Base-by-base conservation (phyloP, 2,888 invertebrate genomes). In the Oeneis ivallda region DNA sequence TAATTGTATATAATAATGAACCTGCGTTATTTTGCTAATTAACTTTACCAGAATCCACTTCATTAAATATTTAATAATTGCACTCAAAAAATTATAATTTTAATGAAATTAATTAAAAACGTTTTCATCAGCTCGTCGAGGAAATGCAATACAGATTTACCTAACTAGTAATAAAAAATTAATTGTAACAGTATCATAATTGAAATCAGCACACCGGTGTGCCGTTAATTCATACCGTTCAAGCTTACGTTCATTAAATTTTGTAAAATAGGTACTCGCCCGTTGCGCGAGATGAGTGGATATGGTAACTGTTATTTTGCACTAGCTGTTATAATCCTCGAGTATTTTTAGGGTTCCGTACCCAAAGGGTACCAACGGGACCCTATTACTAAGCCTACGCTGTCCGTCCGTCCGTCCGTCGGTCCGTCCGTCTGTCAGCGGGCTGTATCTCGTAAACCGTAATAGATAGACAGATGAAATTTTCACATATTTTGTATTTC, bases 151-250 rank as follows among this genome's bases (percentile, higher is more conserved):
- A 19, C 56, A 8, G 41, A 34, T 34, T 54, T 11, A 17, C 13
- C 8, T 56, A 19, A 56, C 39, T 56, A 13, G 41, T 15, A 64
- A 63, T 63, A 34, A 62, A 70, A 68, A 70, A 72, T 53, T 69
- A 72, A 70, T 70, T 67, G 64, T 65, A 56, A 64, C 45, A 59
- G 58, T 72, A 72, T 71, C 68, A 65, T 72, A 71, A 73, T 71
- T 73, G 64, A 70, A 71, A 70, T 70, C 71, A 63, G 54, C 10
- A 62, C 45, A 32, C 56, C 45, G 59, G 47, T 47, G 53, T 56
- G 60, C 68, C 63, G 60, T 66, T 64, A 69, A 66, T 62, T 53
- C 53, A 53, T 69, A 53, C 57, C 61, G 62, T 64, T 19, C 49
- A 62, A 63, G 59, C 67, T 62, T 54, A 65, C 39, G 54, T 60